Evolutionary conservation across 2,113 vertebrate genomes (phyloP).

Genomic region (Astatotilapia flaviijosephi): DNA sequence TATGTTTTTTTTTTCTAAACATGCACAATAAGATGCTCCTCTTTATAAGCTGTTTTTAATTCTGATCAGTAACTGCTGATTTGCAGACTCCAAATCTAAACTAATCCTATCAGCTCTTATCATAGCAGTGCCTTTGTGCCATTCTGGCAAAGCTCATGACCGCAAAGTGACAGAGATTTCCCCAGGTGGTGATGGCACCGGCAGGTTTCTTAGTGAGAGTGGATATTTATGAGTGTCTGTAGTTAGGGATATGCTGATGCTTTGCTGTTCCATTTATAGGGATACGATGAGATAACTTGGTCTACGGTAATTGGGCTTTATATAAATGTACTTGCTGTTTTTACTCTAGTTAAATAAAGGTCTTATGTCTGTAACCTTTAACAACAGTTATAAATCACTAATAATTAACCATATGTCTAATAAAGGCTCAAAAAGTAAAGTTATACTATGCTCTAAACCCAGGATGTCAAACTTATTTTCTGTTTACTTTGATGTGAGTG

Average conservation of each 20-base stretch:
- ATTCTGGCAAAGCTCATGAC: not conserved
- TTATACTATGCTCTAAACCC: not conserved
- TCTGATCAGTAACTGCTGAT: not conserved
- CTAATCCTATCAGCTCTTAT: not conserved
- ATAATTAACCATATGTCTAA: not conserved
- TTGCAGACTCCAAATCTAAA: not conserved
- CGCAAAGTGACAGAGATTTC: not conserved
- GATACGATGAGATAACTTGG: not conserved
- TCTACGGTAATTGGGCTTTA: slow-evolving; percentile 19
- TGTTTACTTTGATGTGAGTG: not conserved
- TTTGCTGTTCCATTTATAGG: slow-evolving; percentile 38
- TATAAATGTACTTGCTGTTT: not conserved
- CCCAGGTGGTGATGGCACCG: not conserved
- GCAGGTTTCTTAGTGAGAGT: not conserved
- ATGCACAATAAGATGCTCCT: not conserved
- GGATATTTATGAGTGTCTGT: slow-evolving; percentile 4
- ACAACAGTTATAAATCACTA: not conserved
- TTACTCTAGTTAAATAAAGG: not conserved
- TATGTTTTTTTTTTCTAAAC: not conserved
- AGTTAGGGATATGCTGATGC: slow-evolving; percentile 18
- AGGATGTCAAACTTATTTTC: not conserved
- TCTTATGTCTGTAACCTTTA: not conserved
- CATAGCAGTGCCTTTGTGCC: not conserved
- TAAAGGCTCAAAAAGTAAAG: not conserved
- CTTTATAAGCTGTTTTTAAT: not conserved